Evolutionary conservation across 1,140 invertebrate genomes (phyloP).

Genomic region (Drosophila pandora): DNA sequence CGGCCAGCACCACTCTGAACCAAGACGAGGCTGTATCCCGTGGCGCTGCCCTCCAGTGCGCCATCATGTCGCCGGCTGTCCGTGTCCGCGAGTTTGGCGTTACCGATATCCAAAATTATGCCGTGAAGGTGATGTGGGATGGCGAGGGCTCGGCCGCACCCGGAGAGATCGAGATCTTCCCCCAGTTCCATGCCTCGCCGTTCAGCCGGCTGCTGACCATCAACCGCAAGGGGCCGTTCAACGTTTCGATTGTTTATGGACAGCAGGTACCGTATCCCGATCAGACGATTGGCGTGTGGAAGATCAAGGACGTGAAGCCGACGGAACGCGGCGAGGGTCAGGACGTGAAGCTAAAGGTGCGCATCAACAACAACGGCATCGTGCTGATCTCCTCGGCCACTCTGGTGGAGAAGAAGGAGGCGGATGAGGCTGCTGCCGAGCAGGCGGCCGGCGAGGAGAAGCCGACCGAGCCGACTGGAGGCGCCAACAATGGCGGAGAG

Average conservation of each 20-base stretch:
- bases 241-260: constrained; percentile 92
- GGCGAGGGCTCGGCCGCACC: constrained; percentile 88
- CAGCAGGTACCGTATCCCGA: constrained; percentile 89
- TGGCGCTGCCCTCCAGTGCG: constrained; percentile 98
- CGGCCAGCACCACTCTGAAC: constrained; percentile 97
- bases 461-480: constrained; percentile 75
- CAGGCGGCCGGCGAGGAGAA: constrained; percentile 71
- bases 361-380: constrained; percentile 96
- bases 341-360: constrained; percentile 98
- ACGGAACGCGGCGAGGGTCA: constrained; percentile 93
- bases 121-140: constrained; percentile 94
- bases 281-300: constrained; percentile 93
- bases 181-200: constrained; percentile 93
- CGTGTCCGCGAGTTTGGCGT: constrained; percentile 97
- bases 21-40: constrained; percentile 98
- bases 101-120: constrained; percentile 96
- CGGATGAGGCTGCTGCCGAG: constrained; percentile 85
- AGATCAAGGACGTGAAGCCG: constrained; percentile 93
- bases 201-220: constrained; percentile 98
- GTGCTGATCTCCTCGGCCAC: constrained; percentile 93
- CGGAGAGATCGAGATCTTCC: constrained; percentile 91
- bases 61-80: constrained; percentile 98
- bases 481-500: constrained; percentile 77
- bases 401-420: constrained; percentile 92
- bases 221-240: constrained; percentile 94